Evolutionary conservation across 2,797 vertebrate species (phyloP), one percentile per base, ranked within the genome.

Genomic region (Botia almorhae): DNA sequence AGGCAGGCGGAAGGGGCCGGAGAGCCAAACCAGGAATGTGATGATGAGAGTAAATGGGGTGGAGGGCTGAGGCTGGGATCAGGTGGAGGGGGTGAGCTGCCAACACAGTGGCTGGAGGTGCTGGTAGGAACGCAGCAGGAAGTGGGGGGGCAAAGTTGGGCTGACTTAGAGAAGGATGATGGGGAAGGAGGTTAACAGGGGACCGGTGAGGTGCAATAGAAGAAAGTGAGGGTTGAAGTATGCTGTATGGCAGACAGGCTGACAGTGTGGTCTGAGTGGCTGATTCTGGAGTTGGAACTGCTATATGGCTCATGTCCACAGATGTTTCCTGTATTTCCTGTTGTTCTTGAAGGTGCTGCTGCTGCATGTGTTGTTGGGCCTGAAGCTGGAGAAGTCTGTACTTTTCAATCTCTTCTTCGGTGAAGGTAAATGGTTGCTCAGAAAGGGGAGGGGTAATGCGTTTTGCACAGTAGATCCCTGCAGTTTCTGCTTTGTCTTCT

Each of bases 331-430:
- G 85, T 81, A 65, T 51, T 61, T 93, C 91, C n/a, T 94, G 94
- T 61, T 90, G 95, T 46, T 93, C 90, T 81, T 96, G 91, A 78
- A 96, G 96, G 3, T 33, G 33, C 33, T 33, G 33, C 83, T 96
- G 97, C 95, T 99, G 96, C 95, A 99, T 94, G 87, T 99, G 98
- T 89, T 98, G 96, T 88, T 97, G 96, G 16, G 98, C 98, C 92
- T 97, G 97, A 78, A 98, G 92, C 89, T 98, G 98, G 58, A 99
- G 94, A 83, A 95, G 87, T 81, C 95, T 95, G 83, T 99, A 99
- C 89, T 99, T 99, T 86, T 96, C 97, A 88, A 98, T 94, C 92
- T 99, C 98, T 78, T 99, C 98, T 2, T 96, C 95, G 2, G 96
- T 96, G 89, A 97, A 99, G 19, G 93, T 98, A 89, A 99, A 91